Conservation (phyloP, 2,888 invertebrate species). For the Melinaea menophilus region DNA sequence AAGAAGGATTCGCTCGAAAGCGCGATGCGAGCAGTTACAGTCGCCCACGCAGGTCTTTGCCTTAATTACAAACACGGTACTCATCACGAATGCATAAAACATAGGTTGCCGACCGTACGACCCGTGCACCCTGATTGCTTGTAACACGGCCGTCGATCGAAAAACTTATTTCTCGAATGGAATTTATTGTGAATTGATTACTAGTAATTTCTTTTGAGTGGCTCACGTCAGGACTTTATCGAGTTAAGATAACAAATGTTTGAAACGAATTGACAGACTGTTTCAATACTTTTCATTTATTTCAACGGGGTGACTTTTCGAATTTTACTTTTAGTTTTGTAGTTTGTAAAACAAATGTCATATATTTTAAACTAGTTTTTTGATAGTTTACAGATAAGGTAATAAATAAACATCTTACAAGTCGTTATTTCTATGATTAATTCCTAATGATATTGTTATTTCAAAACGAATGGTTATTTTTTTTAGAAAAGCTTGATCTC, state of each 20-base stretch:
- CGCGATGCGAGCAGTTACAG: slow-evolving; percentile 25
- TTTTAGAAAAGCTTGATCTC: too few species aligned
- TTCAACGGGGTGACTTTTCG: too few species aligned
- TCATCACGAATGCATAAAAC: not conserved
- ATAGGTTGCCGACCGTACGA: slow-evolving; percentile 11
- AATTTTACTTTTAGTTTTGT: too few species aligned
- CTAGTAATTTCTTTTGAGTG: slow-evolving; percentile 19
- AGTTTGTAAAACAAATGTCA: too few species aligned
- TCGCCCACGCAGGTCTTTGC: slow-evolving; percentile 4
- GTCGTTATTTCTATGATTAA: too few species aligned
- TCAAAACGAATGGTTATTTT: too few species aligned
- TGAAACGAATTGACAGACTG: not conserved
- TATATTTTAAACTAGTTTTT: too few species aligned
- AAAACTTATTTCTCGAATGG: slow-evolving; percentile 44
- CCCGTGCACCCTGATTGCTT: slow-evolving; percentile 44
- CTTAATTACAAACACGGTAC: slow-evolving; percentile 1
- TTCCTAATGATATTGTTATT: too few species aligned
- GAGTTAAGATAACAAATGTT: slow-evolving; percentile 8
- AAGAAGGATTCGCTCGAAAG: slow-evolving; percentile 53
- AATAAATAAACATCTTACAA: too few species aligned
- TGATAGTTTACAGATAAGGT: too few species aligned
- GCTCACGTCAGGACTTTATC: slow-evolving; percentile 5
- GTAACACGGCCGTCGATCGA: slow-evolving; percentile 38
- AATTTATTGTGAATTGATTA: slow-evolving; percentile 38
- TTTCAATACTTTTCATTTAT: not conserved